Conservation (phyloP, 2,113 vertebrate genomes). For the Accipiter cooperii region DNA sequence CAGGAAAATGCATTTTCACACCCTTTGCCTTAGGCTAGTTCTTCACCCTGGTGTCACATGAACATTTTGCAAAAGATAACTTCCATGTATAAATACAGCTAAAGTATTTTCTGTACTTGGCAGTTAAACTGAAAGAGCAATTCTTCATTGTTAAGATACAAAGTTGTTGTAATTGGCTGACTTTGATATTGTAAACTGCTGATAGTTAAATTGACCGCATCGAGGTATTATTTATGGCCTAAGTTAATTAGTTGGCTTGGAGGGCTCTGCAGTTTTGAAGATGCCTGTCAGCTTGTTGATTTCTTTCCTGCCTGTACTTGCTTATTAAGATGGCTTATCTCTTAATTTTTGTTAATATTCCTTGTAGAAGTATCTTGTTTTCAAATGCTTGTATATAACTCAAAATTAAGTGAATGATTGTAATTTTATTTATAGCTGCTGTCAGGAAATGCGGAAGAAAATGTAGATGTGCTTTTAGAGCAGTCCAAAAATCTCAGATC, state of each 20-base stretch:
- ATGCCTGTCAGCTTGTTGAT: not conserved
- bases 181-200: slow-evolving; percentile 27
- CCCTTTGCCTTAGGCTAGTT: not conserved
- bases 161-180: not conserved
- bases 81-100: not conserved
- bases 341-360: not conserved
- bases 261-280: not conserved
- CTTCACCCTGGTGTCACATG: not conserved
- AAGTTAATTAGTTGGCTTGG: not conserved
- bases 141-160: not conserved
- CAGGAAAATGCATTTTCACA: slow-evolving; percentile 2
- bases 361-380: not conserved
- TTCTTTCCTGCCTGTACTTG: slow-evolving; percentile 9
- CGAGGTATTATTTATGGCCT: not conserved
- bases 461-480: not conserved
- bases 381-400: not conserved
- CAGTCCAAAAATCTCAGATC: not conserved
- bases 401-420: not conserved
- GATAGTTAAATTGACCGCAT: not conserved
- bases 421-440: not conserved
- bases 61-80: not conserved
- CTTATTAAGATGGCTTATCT: not conserved
- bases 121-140: not conserved
- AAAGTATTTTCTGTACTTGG: slow-evolving; percentile 11
- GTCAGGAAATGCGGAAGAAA: not conserved